These are phyloP conservation scores for Lasius fuliginosus DNA, from an alignment of 2,888 invertebrate species.

Conservation along the genomic window DNA sequence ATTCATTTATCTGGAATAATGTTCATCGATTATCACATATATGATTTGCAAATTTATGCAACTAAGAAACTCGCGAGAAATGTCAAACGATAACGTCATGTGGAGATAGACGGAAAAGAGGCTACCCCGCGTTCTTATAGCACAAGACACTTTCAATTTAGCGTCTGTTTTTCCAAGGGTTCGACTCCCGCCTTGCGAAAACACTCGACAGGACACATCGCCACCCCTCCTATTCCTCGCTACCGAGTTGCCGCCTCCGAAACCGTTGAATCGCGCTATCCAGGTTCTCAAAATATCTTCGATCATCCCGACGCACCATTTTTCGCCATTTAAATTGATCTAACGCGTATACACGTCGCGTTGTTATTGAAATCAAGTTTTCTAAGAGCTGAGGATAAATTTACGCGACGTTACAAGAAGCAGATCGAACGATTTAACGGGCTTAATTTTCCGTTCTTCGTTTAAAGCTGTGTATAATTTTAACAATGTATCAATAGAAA, in stretches of 20 bases:
- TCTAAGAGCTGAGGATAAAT: not conserved
- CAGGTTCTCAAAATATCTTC: slow-evolving; percentile 74
- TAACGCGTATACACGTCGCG: slow-evolving; percentile 6
- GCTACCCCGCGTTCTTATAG: slow-evolving; percentile 80
- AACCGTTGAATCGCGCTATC: slow-evolving; percentile 66
- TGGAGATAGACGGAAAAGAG: slow-evolving; percentile 70
- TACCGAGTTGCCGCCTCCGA: slow-evolving; percentile 74
- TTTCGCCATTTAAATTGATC: slow-evolving; percentile 57
- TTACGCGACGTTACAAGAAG: not conserved
- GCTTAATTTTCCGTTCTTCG: not conserved
- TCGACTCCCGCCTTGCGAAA: slow-evolving; percentile 86
- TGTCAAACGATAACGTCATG: slow-evolving; percentile 72
- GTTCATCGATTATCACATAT: not conserved
- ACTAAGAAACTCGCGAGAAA: slow-evolving; percentile 59
- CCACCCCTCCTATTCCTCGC: slow-evolving; percentile 81
- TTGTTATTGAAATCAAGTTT: slow-evolving; percentile 28
- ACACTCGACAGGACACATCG: slow-evolving; percentile 85
- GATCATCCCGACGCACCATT: slow-evolving; percentile 70
- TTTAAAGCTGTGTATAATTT: not conserved
- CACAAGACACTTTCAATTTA: slow-evolving; percentile 85
- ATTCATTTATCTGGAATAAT: not conserved
- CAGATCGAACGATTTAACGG: slow-evolving; percentile 7
- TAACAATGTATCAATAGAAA: not conserved
- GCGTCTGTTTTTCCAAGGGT: slow-evolving; percentile 86
- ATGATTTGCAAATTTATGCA: slow-evolving; percentile 33